Evolutionary conservation across 2,888 invertebrate species (phyloP).

Genomic region (Chymomyza caudatula): DNA sequence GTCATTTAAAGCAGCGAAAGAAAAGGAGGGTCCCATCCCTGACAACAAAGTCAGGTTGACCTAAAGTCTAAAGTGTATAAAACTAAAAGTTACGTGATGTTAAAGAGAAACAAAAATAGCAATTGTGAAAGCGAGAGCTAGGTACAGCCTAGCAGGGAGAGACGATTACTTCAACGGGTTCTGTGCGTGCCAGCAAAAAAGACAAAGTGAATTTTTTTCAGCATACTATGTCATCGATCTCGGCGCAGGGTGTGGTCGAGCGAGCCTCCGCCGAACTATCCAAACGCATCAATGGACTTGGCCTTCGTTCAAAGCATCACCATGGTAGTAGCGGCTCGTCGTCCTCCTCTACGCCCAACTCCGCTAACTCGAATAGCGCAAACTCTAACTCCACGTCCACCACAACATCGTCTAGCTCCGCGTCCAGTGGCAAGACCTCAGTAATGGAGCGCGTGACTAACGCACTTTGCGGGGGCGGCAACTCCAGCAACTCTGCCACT

Average conservation of each 20-base stretch:
- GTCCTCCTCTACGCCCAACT: constrained; percentile 23
- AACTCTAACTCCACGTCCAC: constrained; percentile 39
- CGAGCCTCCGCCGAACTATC: constrained; percentile 93
- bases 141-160: background rate
- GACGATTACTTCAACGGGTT: background rate
- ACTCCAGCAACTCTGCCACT: constrained; percentile 63
- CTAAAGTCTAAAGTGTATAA: background rate
- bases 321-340: constrained; percentile 68
- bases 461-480: constrained; percentile 87
- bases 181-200: constrained; percentile 14
- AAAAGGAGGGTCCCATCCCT: too few relatives aligned
- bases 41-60: background rate
- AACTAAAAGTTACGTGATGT: constrained; percentile 23
- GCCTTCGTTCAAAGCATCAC: constrained; percentile 82
- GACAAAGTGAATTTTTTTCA: constrained; percentile 75
- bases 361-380: constrained; percentile 6
- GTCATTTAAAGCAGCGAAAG: too few relatives aligned
- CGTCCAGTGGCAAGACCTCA: constrained; percentile 81
- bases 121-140: background rate
- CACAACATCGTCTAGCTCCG: constrained; percentile 38
- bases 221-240: constrained; percentile 87
- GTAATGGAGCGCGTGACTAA: constrained; percentile 93
- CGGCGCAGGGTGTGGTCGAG: constrained; percentile 93
- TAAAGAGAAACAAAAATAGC: constrained; percentile 3
- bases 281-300: constrained; percentile 91